phyloP scores from a whole-genome alignment of 2,888 invertebrate species.

The Yponomeuta malinellus region DNA sequence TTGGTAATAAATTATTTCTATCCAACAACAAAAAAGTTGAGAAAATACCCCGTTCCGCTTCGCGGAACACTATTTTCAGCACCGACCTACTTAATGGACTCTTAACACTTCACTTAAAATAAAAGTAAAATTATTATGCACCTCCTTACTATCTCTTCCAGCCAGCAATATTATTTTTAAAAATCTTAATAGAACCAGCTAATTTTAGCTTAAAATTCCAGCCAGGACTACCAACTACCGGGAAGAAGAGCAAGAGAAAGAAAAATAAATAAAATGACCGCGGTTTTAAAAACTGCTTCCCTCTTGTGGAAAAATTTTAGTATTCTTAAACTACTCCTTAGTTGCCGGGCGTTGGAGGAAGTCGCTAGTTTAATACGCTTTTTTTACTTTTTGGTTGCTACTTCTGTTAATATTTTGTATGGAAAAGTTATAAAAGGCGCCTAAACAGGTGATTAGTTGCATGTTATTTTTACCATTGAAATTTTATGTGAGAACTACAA shows the following conservation, averaged over 20 bases:
- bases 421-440: no score
- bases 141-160: not conserved
- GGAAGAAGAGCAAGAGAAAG: not conserved
- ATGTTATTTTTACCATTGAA: not conserved
- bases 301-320: slow-evolving; percentile 22
- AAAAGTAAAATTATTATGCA: not conserved
- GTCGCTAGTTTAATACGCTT: not conserved
- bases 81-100: not conserved
- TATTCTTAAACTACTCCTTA: slow-evolving; percentile 18
- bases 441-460: no score
- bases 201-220: slow-evolving; percentile 8
- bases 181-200: not conserved
- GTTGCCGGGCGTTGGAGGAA: not conserved
- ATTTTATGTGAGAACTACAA: no score
- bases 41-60: no score
- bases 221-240: not conserved
- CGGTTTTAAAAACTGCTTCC: slow-evolving; percentile 3
- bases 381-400: not conserved
- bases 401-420: not conserved
- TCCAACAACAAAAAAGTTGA: no score
- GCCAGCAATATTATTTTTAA: slow-evolving; percentile 5
- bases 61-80: no score
- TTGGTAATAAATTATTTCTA: no score
- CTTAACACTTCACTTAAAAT: not conserved
- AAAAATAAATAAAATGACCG: slow-evolving; percentile 1